These are phyloP conservation scores for Meloidogyne chitwoodi DNA, from an alignment of 1,140 invertebrate genomes.

Conservation along the genomic window DNA sequence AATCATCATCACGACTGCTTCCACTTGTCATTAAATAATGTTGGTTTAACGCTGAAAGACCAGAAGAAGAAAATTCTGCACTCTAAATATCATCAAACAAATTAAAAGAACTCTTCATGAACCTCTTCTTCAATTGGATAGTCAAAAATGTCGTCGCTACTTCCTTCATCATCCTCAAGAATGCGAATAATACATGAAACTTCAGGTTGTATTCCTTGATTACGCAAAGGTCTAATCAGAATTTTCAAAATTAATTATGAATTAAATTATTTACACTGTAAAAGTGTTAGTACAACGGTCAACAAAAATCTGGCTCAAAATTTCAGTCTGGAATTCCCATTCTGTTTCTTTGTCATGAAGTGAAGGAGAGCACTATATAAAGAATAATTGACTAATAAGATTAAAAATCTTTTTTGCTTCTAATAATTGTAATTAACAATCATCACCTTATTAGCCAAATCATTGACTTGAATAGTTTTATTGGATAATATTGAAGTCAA, in stretches of 20 bases:
- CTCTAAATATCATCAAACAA: background rate
- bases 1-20: constrained; percentile 13
- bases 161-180: constrained; percentile 28
- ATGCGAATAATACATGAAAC: constrained; percentile 41
- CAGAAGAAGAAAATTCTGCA: constrained; percentile 8
- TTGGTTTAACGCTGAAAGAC: background rate
- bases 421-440: too few species aligned
- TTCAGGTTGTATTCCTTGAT: constrained; percentile 46
- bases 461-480: background rate
- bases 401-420: too few species aligned
- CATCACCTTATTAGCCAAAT: constrained; percentile 29
- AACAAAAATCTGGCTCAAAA: background rate
- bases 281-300: constrained; percentile 14
- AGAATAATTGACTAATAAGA: background rate
- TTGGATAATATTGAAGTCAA: too few species aligned
- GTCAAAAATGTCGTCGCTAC: background rate
- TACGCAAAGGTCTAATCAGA: constrained; percentile 19
- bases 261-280: background rate
- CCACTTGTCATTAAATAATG: constrained; percentile 1
- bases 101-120: too few species aligned
- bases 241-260: background rate
- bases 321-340: background rate
- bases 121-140: background rate
- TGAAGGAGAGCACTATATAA: constrained; percentile 7
- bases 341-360: constrained; percentile 8